These are phyloP conservation scores for Ophion costatus DNA, from an alignment of 2,888 invertebrate genomes.

Conservation along the genomic window DNA sequence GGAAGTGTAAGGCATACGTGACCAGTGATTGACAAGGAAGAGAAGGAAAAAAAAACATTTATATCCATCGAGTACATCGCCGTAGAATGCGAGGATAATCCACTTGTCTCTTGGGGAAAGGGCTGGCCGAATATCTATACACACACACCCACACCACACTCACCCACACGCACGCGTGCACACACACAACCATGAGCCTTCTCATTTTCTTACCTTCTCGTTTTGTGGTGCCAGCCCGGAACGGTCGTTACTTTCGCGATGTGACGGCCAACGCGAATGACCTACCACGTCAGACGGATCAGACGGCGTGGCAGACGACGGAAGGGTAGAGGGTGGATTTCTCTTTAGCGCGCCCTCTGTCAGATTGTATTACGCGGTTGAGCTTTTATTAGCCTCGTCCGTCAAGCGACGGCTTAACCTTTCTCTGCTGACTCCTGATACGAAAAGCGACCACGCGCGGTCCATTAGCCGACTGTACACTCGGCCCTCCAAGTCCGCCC, in stretches of 20 bases:
- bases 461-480: conserved; percentile 11
- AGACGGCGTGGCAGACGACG: conserved; percentile 22
- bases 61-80: conserved; percentile 55
- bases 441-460: conserved; percentile 28
- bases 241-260: conserved; percentile 61
- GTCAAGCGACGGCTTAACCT: conserved; percentile 78
- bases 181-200: background rate
- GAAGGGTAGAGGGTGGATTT: conserved; percentile 40
- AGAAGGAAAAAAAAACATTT: conserved; percentile 56
- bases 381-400: conserved; percentile 79
- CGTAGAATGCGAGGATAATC: conserved; percentile 69
- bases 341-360: conserved; percentile 71
- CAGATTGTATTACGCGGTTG: conserved; percentile 78
- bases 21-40: conserved; percentile 65
- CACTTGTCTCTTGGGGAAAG: conserved; percentile 73
- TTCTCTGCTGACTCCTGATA: conserved; percentile 69
- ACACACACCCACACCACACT: background rate
- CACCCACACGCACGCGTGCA: background rate
- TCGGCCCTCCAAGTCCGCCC: background rate
- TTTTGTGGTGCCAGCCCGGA: conserved; percentile 14
- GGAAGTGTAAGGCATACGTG: conserved; percentile 63
- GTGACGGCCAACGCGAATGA: conserved; percentile 70
- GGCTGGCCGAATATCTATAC: background rate
- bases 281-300: conserved; percentile 76
- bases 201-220: conserved; percentile 22